Conservation (phyloP, 2,113 vertebrate genomes). For the Cyprinodon brontotheroides region DNA sequence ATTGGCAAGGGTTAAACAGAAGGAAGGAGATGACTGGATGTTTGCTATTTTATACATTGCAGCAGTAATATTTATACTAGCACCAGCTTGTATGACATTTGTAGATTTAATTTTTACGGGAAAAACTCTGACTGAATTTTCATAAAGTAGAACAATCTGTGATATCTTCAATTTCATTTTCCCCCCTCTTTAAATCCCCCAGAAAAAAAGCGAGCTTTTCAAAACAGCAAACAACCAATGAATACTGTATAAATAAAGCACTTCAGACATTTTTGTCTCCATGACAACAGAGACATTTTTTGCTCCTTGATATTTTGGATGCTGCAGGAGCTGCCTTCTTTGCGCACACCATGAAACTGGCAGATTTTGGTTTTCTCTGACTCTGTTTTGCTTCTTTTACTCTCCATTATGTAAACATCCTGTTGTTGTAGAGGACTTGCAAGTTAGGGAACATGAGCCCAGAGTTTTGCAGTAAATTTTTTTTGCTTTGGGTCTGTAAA, state of each 20-base stretch:
- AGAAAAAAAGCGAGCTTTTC: constrained; percentile 7
- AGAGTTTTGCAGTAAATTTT: too few relatives aligned
- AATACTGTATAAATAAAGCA: constrained; percentile 40
- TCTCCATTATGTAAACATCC: background rate
- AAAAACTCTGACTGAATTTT: background rate
- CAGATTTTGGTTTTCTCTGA: constrained; percentile 5
- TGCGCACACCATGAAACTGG: constrained; percentile 21
- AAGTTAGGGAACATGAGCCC: too few relatives aligned
- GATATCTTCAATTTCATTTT: background rate
- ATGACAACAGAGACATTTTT: constrained; percentile 60
- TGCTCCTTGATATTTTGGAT: constrained; percentile 29
- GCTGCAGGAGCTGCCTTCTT: constrained; percentile 28
- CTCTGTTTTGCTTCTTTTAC: background rate
- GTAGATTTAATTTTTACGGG: background rate
- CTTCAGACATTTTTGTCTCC: constrained; percentile 51
- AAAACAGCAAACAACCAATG: constrained; percentile 21
- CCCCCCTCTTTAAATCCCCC: constrained; percentile 1
- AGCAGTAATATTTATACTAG: background rate
- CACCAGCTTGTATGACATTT: background rate
- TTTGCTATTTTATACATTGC: background rate
- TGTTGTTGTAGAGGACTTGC: too few relatives aligned
- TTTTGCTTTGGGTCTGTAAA: too few relatives aligned
- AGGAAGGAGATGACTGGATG: background rate
- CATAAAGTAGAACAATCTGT: background rate
- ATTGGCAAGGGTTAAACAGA: background rate